Percentiles rank a stretch among this genome's conserved stretches.
Evolutionary conservation across 2,888 invertebrate species (phyloP).

Genomic region (Lasius fuliginosus): DNA sequence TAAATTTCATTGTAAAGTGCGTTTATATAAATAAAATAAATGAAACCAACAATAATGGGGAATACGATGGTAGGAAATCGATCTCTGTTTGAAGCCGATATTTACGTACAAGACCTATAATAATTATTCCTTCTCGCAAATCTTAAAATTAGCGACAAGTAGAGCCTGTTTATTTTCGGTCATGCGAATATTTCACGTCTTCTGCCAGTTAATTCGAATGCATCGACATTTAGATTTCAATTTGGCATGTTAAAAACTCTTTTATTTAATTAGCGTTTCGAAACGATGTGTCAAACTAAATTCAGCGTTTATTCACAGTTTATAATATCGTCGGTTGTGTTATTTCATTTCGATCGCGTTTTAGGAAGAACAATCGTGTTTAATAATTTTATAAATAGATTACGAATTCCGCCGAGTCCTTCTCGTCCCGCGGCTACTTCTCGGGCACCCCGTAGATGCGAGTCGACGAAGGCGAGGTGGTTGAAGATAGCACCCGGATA

Average conservation of each 20-base stretch:
- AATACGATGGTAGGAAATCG: not conserved
- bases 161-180: not conserved
- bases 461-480: conserved; percentile 78
- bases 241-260: not conserved
- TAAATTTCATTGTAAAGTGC: not conserved
- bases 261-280: conserved; percentile 12
- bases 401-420: conserved; percentile 15
- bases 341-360: not conserved
- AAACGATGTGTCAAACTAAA: not conserved
- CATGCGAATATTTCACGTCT: not conserved
- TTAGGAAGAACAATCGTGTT: not conserved
- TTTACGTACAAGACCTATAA: not conserved
- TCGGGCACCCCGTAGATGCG: conserved; percentile 77
- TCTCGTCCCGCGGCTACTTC: conserved; percentile 62
- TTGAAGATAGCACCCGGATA: conserved; percentile 83
- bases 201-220: not conserved
- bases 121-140: not conserved
- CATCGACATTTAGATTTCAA: conserved; percentile 3
- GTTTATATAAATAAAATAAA: not conserved
- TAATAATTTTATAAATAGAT: conserved; percentile 4
- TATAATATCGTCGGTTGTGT: not conserved
- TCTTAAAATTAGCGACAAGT: not conserved
- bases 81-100: not conserved
- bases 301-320: not conserved
- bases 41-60: not conserved